Evolutionary conservation across 1,140 invertebrate genomes (phyloP).

Genomic region (Phortica variegata): DNA sequence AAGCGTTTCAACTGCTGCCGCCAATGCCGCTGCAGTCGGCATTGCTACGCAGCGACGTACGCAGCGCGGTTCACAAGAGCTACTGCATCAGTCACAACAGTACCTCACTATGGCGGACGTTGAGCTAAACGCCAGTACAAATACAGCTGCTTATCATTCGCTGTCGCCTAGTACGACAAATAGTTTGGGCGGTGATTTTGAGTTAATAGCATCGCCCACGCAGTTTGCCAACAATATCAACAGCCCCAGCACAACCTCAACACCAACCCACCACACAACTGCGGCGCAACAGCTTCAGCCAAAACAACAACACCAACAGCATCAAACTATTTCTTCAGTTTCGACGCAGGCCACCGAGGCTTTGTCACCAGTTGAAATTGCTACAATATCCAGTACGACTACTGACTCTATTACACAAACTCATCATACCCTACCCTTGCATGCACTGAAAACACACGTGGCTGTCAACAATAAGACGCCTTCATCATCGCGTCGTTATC

Average conservation of each 20-base stretch:
- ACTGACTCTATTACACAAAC: slow-evolving; percentile 31
- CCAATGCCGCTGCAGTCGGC: slow-evolving; percentile 23
- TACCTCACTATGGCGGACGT: slow-evolving; percentile 51
- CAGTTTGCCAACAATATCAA: slow-evolving; percentile 23
- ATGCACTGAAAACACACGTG: slow-evolving; percentile 19
- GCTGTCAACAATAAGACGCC: slow-evolving; percentile 33
- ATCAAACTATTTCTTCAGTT: not conserved
- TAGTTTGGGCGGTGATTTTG: slow-evolving; percentile 8
- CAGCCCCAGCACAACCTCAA: slow-evolving; percentile 28
- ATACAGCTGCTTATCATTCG: slow-evolving; percentile 42
- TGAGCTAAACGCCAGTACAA: slow-evolving; percentile 43
- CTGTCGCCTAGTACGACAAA: slow-evolving; percentile 18
- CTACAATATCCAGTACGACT: slow-evolving; percentile 6
- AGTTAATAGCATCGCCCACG: slow-evolving; percentile 32
- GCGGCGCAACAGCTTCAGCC: slow-evolving; percentile 31
- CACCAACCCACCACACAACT: slow-evolving; percentile 19
- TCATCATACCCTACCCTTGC: slow-evolving; percentile 29
- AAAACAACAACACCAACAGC: too few species aligned
- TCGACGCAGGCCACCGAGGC: slow-evolving; percentile 15
- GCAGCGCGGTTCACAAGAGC: slow-evolving; percentile 36
- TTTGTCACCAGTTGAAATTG: slow-evolving; percentile 2
- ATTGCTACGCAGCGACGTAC: slow-evolving; percentile 27
- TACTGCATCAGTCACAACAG: slow-evolving; percentile 38
- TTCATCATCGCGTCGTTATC: slow-evolving; percentile 49
- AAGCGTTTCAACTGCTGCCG: slow-evolving; percentile 32